A percentile compares a stretch with the other conserved stretches of the same genome.
These are phyloP conservation scores for Odontophorus gujanensis DNA, from an alignment of 2,113 vertebrate species.

Conservation along the genomic window DNA sequence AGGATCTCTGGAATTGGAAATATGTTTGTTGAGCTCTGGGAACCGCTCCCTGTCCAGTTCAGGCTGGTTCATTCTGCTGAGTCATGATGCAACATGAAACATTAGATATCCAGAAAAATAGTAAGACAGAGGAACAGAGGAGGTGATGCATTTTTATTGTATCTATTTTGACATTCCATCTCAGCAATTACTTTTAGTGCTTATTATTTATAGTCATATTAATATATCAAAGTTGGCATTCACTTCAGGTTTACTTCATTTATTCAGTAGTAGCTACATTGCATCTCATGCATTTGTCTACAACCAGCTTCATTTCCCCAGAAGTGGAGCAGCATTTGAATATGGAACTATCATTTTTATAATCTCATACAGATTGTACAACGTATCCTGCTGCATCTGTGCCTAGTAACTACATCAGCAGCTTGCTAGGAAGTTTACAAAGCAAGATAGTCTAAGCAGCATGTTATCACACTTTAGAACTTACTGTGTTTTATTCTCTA, in stretches of 20 bases:
- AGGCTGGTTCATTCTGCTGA: not conserved
- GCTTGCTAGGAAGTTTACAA: not conserved
- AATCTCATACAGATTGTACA: not conserved
- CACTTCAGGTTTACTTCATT: not conserved
- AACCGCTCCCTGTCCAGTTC: not conserved
- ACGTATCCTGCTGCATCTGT: not conserved
- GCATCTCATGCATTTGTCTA: not conserved
- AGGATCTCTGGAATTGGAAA: conserved; percentile 51
- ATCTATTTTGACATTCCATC: not conserved
- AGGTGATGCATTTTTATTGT: not conserved
- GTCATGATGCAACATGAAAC: not conserved
- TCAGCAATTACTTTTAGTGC: not conserved
- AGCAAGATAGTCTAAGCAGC: not conserved
- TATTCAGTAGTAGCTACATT: not conserved
- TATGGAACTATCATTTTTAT: not conserved
- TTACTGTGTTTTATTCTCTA: not conserved
- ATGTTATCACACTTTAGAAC: not conserved
- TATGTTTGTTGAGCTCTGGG: not conserved
- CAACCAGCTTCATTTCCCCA: not conserved
- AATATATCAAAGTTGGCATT: not conserved
- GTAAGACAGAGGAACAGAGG: not conserved
- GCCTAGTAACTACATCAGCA: not conserved
- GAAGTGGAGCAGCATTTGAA: not conserved
- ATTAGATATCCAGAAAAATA: not conserved
- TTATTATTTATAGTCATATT: not conserved